These are phyloP conservation scores for Entosphenus tridentatus DNA, from an alignment of 2,113 vertebrate species.

Conservation along the genomic window DNA sequence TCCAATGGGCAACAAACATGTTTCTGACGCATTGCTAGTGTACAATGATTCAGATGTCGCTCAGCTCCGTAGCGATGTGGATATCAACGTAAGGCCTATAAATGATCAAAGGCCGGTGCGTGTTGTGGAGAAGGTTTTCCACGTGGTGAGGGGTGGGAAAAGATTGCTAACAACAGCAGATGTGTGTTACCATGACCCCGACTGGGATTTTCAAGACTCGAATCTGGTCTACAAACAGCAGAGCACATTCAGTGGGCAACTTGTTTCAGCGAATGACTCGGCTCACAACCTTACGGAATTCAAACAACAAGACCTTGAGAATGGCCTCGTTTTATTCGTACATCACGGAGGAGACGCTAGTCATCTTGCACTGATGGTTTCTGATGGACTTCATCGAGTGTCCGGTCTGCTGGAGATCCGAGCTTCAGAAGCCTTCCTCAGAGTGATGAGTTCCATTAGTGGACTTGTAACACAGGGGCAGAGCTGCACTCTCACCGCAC, in stretches of 20 bases:
- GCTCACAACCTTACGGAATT: conserved; percentile 45
- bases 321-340: conserved; percentile 41
- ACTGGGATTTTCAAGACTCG: conserved; percentile 47
- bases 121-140: conserved; percentile 42
- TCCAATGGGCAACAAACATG: too few species aligned
- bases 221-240: conserved; percentile 40
- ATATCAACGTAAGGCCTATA: conserved; percentile 35
- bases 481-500: conserved; percentile 21
- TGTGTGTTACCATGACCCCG: conserved; percentile 45
- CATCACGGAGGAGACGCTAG: conserved; percentile 36
- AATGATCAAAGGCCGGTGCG: conserved; percentile 60
- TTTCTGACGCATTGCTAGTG: too few species aligned
- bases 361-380: conserved; percentile 54
- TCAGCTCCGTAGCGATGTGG: conserved; percentile 22
- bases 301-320: conserved; percentile 36
- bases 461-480: conserved; percentile 44
- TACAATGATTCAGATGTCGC: neutral
- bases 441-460: conserved; percentile 36
- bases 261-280: conserved; percentile 38
- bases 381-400: conserved; percentile 46
- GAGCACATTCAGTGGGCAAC: conserved; percentile 53
- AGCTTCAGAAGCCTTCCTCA: conserved; percentile 39
- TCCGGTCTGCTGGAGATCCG: conserved; percentile 46
- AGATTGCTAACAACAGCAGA: conserved; percentile 40
- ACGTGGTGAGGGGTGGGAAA: conserved; percentile 34